A percentile compares a stretch with the other conserved stretches of the same genome.
phyloP scores from a whole-genome alignment of 2,888 invertebrate genomes.

The Eucriotettix oculatus region DNA sequence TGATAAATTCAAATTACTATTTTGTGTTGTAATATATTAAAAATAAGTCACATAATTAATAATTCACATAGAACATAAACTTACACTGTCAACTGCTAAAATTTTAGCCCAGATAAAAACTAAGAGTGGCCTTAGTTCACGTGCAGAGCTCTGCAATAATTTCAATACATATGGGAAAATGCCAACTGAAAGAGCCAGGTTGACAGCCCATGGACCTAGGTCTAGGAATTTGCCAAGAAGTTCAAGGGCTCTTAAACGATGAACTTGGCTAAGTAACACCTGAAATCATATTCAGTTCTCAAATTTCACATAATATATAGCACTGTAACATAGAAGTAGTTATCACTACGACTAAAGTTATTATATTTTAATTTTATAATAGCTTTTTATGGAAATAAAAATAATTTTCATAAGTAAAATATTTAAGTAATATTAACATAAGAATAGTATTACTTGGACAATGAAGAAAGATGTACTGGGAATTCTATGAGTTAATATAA shows the following conservation, averaged over 20 bases:
- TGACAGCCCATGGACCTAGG: constrained; percentile 91
- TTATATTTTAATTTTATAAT: background rate
- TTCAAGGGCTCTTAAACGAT: constrained; percentile 87
- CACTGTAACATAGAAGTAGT: background rate
- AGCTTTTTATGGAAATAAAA: too few species aligned
- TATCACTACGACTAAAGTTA: background rate
- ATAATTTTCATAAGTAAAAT: too few species aligned
- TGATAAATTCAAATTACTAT: too few species aligned
- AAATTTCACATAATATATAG: background rate
- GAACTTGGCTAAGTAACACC: constrained; percentile 47
- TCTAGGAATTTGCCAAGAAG: constrained; percentile 86
- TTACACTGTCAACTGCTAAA: constrained; percentile 83
- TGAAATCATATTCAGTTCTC: constrained; percentile 5
- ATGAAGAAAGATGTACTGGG: too few species aligned
- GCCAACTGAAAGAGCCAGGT: constrained; percentile 87
- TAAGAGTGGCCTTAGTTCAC: constrained; percentile 78
- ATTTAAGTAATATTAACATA: too few species aligned
- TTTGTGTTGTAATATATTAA: too few species aligned
- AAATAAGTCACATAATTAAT: too few species aligned
- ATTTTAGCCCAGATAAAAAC: constrained; percentile 99
- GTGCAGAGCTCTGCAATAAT: constrained; percentile 84
- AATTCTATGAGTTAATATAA: too few species aligned
- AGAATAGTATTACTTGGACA: too few species aligned
- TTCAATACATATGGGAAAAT: constrained; percentile 98
- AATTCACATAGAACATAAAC: constrained; percentile 19